Percentiles rank a stretch among this genome's conserved stretches.
Evolutionary conservation across 2,113 vertebrate genomes (phyloP).

Genomic region (Notothenia rossii): DNA sequence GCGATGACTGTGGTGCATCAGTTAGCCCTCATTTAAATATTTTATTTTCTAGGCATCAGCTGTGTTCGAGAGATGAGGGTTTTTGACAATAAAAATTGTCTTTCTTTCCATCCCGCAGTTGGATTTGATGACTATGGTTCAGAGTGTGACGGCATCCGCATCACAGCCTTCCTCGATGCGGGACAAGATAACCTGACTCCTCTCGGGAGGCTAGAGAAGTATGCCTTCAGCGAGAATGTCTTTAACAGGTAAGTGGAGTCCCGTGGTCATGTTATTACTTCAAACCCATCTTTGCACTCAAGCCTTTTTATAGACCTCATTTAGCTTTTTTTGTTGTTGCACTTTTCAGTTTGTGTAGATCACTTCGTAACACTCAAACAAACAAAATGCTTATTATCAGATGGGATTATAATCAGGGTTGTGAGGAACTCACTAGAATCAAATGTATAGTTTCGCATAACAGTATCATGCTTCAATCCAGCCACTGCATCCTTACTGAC

Average conservation of each 20-base stretch:
- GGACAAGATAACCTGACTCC: constrained; percentile 90
- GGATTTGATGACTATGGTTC: constrained; percentile 93
- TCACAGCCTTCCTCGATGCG: constrained; percentile 90
- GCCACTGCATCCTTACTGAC: neutral
- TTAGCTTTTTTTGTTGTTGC: no score
- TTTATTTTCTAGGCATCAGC: constrained; percentile 8
- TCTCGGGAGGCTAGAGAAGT: constrained; percentile 90
- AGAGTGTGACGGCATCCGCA: constrained; percentile 90
- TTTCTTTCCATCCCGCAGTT: constrained; percentile 71
- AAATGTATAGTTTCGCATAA: neutral
- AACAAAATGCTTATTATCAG: neutral
- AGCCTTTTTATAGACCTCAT: no score
- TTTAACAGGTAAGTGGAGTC: constrained; percentile 88
- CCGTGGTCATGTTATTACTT: neutral
- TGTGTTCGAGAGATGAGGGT: neutral
- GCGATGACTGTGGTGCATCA: neutral
- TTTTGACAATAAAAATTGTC: neutral
- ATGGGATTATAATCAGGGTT: neutral
- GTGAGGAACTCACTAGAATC: neutral
- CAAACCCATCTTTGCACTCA: no score
- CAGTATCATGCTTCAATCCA: neutral
- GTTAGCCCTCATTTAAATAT: neutral
- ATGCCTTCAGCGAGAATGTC: constrained; percentile 91
- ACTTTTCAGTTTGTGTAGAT: no score
- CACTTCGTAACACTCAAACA: neutral